Evolutionary conservation across 2,888 invertebrate species (phyloP), one percentile per base, ranked within the genome.

Genomic region (Dermolepida albohirtum): DNA sequence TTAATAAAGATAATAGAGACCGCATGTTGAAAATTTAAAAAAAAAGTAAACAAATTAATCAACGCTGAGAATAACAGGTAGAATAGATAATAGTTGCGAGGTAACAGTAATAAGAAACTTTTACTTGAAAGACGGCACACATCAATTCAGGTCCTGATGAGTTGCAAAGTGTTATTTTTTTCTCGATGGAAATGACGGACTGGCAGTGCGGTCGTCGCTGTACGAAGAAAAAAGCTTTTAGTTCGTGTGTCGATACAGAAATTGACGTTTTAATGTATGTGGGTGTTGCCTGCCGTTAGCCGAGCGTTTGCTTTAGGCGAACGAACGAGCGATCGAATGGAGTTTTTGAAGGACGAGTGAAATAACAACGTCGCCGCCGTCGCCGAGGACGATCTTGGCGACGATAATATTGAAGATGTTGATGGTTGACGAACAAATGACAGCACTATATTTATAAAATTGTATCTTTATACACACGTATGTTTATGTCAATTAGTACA

Each of bases 231-330:
- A 73, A 75, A 74, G 75, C 75, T 75, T 75, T 75, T 74, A 74
- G 73, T 69, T 55, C 34, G 34, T 70, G 54, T 71, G 75, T 74
- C 75, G 74, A 75, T 75, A 74, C 70, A 69, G 68, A 70, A 75
- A 73, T 73, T 75, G 75, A 75, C 75, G 73, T 74, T 75, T 75
- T 75, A 75, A 75, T 75, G 75, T 72, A 71, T 70, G 72, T 72
- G 72, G 71, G 75, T 64, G 59, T 66, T 64, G 64, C 64, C 54
- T 12, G 66, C 44, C 41, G 62, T 62, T 59, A 54, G 16, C 54
- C 44, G 44, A 43, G 52, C 43, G 54, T 65, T 54, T 54, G 63
- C 54, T 55, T 14, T 10, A 64, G 17, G 49, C 54, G 29, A 29
- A 29, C 34, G 47, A 39, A 22, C 22, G 4, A 27, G 14, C 44